Conservation (phyloP, 2,888 invertebrate species). For the Scrobipalpa costella region DNA sequence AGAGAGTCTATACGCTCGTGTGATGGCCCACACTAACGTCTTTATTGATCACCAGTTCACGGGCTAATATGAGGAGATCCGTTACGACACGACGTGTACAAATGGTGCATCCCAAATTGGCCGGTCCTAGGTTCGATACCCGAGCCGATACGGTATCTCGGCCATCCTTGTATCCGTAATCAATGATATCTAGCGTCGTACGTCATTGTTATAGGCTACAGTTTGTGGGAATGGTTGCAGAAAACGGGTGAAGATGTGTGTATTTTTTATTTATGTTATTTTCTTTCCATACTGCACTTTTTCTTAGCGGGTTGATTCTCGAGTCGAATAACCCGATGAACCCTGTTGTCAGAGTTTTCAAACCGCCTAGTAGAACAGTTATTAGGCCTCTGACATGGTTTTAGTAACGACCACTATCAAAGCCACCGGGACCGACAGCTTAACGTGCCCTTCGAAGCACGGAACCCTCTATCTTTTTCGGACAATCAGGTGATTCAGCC, state of each 20-base stretch:
- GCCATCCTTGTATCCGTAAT: slow-evolving; percentile 45
- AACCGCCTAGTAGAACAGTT: too few species aligned
- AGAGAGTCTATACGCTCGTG: slow-evolving; percentile 24
- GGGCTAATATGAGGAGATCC: slow-evolving; percentile 50
- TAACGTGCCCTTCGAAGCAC: too few species aligned
- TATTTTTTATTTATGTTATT: background rate
- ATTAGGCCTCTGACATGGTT: too few species aligned
- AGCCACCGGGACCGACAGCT: too few species aligned
- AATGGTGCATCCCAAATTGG: slow-evolving; percentile 60
- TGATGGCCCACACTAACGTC: slow-evolving; percentile 44
- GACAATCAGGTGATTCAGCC: too few species aligned
- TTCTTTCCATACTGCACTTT: background rate
- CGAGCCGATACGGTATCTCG: slow-evolving; percentile 41
- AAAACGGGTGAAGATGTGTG: background rate
- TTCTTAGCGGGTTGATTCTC: too few species aligned
- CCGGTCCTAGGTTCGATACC: slow-evolving; percentile 33
- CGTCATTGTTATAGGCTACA: slow-evolving; percentile 45
- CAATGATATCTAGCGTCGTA: slow-evolving; percentile 44
- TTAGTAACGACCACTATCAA: too few species aligned
- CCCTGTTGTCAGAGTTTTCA: too few species aligned
- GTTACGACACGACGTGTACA: slow-evolving; percentile 51
- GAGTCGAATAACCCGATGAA: too few species aligned
- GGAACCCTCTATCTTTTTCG: too few species aligned
- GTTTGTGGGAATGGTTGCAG: slow-evolving; percentile 23
- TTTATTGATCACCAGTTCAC: slow-evolving; percentile 53